Evolutionary conservation across 1,140 invertebrate species (phyloP), one percentile per base, ranked within the genome.

Genomic region (Nomia melanderi): DNA sequence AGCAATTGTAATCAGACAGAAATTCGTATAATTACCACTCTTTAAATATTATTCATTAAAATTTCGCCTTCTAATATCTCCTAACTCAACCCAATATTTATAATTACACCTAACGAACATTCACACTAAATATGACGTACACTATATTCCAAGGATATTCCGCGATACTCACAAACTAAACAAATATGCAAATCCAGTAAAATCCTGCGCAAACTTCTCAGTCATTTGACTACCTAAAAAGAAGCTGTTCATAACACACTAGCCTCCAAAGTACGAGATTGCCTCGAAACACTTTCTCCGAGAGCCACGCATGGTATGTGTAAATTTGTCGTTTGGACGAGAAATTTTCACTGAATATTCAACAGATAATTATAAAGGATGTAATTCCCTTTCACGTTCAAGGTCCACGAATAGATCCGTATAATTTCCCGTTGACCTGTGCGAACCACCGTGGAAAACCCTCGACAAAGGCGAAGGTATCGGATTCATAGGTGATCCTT

Each of bases 401-500:
- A 62, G 67, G 67, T 27, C 44, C 27, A 7, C 41, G 74, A 31
- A 14, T 3, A 12, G 0, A 5, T 5, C 25, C 8, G 44, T 63
- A 8, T 39, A 25, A 50, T 36, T 36, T 33, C 25, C 7, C 64
- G 29, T 25, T 41, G 31, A n/a, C 20, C 36, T 11, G 5, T n/a
- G 39, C 36, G 23, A 23, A 12, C 12, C 36, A 7, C 36, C 23
- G 5, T 4, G 57, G 25, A 69, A 63, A 57, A n/a, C n/a, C n/a
- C 47, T 27, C 25, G 6, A 29, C 29, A 29, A 70, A 77, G 85
- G 57, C 47, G 59, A 86, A 78, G 60, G 39, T 66, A 81, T 74
- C 17, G n/a, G 12, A 39, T 25, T 11, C 56, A 54, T 20, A 5
- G 54, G 71, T 70, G 69, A 83, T 82, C 81, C 85, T 86, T 76